A percentile compares a stretch with the other conserved stretches of the same genome.
Evolutionary conservation across 2,113 vertebrate genomes (phyloP).

Genomic region (Sterna hirundo): DNA sequence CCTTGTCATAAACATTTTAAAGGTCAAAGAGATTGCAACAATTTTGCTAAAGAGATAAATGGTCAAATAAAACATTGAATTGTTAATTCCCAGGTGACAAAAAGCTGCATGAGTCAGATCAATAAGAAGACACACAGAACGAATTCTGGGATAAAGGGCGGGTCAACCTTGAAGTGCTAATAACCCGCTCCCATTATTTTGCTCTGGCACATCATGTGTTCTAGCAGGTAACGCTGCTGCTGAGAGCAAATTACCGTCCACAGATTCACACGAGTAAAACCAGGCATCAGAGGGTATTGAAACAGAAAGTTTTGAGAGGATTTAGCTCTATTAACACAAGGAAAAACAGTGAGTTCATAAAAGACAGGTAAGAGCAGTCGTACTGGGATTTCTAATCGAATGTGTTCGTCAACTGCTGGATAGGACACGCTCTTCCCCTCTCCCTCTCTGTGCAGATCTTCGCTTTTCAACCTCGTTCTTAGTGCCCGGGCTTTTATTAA

Average conservation of each 20-base stretch:
- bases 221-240: background rate
- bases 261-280: background rate
- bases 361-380: slow-evolving; percentile 35
- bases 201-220: background rate
- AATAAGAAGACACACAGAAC: slow-evolving; percentile 64
- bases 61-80: slow-evolving; percentile 74
- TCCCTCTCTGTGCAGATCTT: background rate
- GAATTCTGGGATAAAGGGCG: slow-evolving; percentile 70
- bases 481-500: background rate
- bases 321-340: slow-evolving; percentile 1
- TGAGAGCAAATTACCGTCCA: slow-evolving; percentile 9
- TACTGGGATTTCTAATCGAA: background rate
- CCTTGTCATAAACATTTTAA: slow-evolving; percentile 74
- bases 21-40: slow-evolving; percentile 80
- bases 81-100: slow-evolving; percentile 71
- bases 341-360: slow-evolving; percentile 8
- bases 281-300: background rate
- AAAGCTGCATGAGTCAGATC: slow-evolving; percentile 63
- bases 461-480: background rate
- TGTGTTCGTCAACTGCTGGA: background rate
- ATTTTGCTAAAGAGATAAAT: slow-evolving; percentile 79
- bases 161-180: slow-evolving; percentile 71
- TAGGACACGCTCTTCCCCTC: background rate
- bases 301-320: background rate
- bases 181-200: slow-evolving; percentile 58